Conservation (phyloP, 1,140 invertebrate species). For the Drosophila micromelanica region DNA sequence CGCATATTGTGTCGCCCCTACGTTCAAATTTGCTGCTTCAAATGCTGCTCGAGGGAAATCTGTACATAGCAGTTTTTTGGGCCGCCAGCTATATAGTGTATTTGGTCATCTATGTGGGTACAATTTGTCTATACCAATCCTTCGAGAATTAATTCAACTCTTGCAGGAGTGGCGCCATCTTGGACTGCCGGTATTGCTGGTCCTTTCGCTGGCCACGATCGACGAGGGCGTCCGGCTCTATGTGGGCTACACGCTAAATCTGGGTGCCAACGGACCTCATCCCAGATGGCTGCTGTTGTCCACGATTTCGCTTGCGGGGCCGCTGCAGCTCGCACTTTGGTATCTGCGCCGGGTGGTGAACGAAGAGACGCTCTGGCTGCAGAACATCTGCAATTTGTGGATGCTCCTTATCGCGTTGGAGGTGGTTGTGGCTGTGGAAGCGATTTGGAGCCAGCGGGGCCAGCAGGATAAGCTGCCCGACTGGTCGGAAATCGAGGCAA, state of each 20-base stretch:
- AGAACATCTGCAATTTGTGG: neutral
- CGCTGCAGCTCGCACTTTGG: neutral
- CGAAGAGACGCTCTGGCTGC: neutral
- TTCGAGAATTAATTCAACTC: too few relatives aligned
- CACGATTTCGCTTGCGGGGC: neutral
- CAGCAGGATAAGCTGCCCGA: neutral
- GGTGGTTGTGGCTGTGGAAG: neutral
- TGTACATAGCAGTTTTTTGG: conserved; percentile 13
- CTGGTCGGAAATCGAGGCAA: neutral
- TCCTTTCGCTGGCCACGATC: neutral
- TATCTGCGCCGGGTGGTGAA: neutral
- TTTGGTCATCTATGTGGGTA: conserved; percentile 29
- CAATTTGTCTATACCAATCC: too few relatives aligned
- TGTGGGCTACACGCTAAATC: conserved; percentile 3
- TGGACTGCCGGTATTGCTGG: neutral
- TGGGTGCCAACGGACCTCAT: neutral
- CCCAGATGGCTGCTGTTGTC: neutral
- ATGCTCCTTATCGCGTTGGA: neutral
- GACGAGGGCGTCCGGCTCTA: neutral
- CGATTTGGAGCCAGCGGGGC: neutral
- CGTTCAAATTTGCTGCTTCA: conserved; percentile 13
- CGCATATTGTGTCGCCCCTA: conserved; percentile 20
- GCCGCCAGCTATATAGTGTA: conserved; percentile 5
- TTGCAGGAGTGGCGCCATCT: neutral
- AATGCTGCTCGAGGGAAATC: conserved; percentile 25